Conservation (phyloP, 1,140 invertebrate species). For the Drosophila serrata region DNA sequence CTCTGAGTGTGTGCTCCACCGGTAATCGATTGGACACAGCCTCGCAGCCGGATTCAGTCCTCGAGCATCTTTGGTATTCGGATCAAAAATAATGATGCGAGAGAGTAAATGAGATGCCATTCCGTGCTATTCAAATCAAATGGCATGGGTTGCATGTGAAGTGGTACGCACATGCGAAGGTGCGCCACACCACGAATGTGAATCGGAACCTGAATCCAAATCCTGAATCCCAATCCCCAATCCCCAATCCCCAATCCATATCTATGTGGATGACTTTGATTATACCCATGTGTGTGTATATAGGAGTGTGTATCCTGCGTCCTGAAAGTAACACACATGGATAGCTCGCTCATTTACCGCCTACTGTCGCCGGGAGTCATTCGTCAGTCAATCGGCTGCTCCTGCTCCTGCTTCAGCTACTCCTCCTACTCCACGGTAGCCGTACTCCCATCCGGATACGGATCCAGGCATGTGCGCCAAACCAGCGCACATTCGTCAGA, state of each 20-base stretch:
- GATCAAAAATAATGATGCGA: conserved; percentile 69
- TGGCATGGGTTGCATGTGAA: conserved; percentile 44
- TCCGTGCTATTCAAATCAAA: conserved; percentile 55
- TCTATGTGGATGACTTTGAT: conserved; percentile 39
- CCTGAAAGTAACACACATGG: conserved; percentile 64
- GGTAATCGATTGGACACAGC: conserved; percentile 41
- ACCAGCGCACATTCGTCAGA: conserved; percentile 80
- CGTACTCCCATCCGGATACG: conserved; percentile 19
- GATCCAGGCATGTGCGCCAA: conserved; percentile 47
- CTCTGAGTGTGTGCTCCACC: conserved; percentile 7
- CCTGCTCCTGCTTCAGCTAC: conserved; percentile 11
- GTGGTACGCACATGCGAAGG: conserved; percentile 38
- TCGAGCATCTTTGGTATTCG: conserved; percentile 32
- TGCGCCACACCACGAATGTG: neutral
- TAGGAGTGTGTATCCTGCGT: conserved; percentile 35
- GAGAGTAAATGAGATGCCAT: conserved; percentile 64
- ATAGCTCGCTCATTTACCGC: conserved; percentile 73
- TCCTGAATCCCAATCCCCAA: neutral
- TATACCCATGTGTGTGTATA: conserved; percentile 51
- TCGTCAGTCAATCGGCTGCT: conserved; percentile 55
- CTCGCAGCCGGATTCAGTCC: conserved; percentile 17
- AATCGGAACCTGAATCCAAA: conserved; percentile 8
- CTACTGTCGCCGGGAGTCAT: conserved; percentile 58
- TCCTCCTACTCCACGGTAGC: conserved; percentile 3
- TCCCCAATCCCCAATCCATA: conserved; percentile 18